Evolutionary conservation across 2,888 invertebrate species (phyloP).

Genomic region (Aphidius colemani): DNA sequence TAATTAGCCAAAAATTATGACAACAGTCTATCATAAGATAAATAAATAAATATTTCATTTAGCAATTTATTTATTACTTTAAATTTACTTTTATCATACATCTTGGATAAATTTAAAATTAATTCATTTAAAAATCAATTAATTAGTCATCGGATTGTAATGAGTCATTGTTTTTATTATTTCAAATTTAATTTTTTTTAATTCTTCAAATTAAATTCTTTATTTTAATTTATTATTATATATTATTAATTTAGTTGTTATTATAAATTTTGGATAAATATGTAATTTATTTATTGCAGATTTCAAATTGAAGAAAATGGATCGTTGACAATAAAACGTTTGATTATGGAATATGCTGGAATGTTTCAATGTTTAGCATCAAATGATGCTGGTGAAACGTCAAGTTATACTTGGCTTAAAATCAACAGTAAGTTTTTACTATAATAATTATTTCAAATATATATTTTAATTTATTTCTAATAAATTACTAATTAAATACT

Average conservation of each 20-base stretch:
- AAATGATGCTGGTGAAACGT: conserved; percentile 90
- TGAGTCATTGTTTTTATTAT: neutral
- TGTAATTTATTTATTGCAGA: conserved; percentile 55
- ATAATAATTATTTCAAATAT: neutral
- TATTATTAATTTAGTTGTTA: neutral
- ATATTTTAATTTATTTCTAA: neutral
- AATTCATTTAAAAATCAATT: no score
- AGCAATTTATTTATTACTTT: no score
- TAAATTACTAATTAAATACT: conserved; percentile 9
- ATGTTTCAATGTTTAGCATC: conserved; percentile 93
- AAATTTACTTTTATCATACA: no score
- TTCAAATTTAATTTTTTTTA: neutral
- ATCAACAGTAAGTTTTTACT: conserved; percentile 84
- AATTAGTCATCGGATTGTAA: neutral
- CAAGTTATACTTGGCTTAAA: conserved; percentile 88
- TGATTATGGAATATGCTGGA: conserved; percentile 85
- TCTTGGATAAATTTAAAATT: no score
- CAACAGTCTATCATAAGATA: no score
- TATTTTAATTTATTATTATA: neutral
- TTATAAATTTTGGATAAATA: conserved; percentile 29
- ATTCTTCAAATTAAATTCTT: neutral
- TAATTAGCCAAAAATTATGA: no score
- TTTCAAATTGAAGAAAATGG: conserved; percentile 83
- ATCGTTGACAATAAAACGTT: conserved; percentile 77
- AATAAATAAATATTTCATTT: no score